phyloP scores from a whole-genome alignment of 2,797 vertebrate genomes.

The Alosa sapidissima region DNA sequence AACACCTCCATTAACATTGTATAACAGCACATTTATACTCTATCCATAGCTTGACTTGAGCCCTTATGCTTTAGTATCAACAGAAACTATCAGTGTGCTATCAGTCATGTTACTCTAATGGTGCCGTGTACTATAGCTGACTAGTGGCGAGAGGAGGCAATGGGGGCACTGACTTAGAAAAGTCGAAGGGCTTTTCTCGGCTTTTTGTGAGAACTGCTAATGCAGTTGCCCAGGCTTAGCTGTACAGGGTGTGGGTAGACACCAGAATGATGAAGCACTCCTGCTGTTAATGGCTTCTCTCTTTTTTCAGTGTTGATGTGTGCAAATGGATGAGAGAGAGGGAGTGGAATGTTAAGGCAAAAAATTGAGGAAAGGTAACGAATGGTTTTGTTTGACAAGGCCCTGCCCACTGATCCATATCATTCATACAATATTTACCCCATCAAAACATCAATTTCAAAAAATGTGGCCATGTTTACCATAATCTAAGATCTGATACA shows the following conservation, averaged over 20 bases:
- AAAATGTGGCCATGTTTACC: neutral
- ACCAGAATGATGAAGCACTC: neutral
- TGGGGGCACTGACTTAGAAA: neutral
- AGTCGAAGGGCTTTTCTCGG: neutral
- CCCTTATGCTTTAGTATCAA: neutral
- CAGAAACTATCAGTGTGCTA: neutral
- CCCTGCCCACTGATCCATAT: neutral
- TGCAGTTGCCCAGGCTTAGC: neutral
- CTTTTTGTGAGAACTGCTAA: neutral
- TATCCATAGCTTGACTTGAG: neutral
- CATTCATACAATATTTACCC: conserved; percentile 6
- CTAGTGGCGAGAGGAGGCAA: neutral
- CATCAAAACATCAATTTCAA: neutral
- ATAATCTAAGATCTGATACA: neutral
- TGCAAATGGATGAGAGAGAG: neutral
- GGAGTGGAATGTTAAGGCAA: neutral
- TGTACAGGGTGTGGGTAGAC: neutral
- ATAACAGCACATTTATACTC: neutral
- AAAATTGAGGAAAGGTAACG: neutral
- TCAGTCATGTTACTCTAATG: neutral
- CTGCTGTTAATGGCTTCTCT: neutral
- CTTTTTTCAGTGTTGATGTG: neutral
- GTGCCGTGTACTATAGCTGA: neutral
- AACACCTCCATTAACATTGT: neutral
- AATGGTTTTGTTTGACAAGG: neutral